Conservation (phyloP, 1,140 invertebrate genomes). For the Cotesia typhae region DNA sequence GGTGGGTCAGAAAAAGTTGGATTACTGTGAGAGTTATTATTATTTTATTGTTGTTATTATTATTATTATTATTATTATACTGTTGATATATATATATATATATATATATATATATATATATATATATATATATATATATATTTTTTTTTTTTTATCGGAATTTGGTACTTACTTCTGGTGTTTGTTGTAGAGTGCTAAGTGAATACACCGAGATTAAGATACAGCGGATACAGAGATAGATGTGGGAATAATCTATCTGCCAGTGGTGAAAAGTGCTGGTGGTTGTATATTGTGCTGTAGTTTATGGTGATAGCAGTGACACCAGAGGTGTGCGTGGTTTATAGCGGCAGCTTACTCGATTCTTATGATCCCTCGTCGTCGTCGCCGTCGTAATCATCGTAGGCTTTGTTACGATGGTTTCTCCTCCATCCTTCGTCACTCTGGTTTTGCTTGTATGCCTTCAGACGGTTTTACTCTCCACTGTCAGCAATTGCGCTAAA, state of each 20-base stretch:
- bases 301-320: slow-evolving; percentile 40
- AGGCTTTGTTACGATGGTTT: slow-evolving; percentile 62
- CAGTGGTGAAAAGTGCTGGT: slow-evolving; percentile 50
- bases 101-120: too few species aligned
- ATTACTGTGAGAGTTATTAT: too few species aligned
- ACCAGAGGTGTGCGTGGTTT: slow-evolving; percentile 47
- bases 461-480: slow-evolving; percentile 78
- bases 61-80: too few species aligned
- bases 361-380: slow-evolving; percentile 20
- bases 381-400: slow-evolving; percentile 39
- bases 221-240: slow-evolving; percentile 34
- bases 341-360: slow-evolving; percentile 36
- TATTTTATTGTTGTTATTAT: too few species aligned
- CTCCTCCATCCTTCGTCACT: slow-evolving; percentile 71
- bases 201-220: neutral
- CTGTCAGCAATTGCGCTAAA: slow-evolving; percentile 80
- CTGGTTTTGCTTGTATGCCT: slow-evolving; percentile 79
- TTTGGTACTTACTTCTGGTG: too few species aligned
- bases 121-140: too few species aligned
- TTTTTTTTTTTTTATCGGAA: too few species aligned
- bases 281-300: slow-evolving; percentile 36
- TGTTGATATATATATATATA: too few species aligned
- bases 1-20: too few species aligned
- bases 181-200: too few species aligned
- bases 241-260: slow-evolving; percentile 51